Evolutionary conservation across 2,888 invertebrate species (phyloP).

Genomic region (Drosophila birchii): DNA sequence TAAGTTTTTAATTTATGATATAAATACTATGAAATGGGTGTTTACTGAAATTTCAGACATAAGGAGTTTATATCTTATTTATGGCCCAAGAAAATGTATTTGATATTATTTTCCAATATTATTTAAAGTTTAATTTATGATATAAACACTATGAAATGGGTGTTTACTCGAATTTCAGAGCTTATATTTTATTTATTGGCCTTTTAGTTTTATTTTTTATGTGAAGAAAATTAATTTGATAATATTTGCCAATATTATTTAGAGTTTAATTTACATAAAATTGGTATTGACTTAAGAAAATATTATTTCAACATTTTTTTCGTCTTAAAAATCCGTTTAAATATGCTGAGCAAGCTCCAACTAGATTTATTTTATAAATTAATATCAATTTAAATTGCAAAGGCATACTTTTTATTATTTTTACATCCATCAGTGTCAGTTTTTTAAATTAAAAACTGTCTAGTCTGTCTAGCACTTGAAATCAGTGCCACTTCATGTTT

Average conservation of each 20-base stretch:
- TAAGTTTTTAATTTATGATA: neutral
- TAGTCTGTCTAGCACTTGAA: neutral
- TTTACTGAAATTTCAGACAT: neutral
- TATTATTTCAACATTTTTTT: no score
- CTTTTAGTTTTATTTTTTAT: no score
- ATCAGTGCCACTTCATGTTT: conserved; percentile 26
- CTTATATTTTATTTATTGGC: no score
- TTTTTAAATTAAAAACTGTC: conserved; percentile 14
- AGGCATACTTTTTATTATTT: neutral
- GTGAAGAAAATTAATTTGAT: neutral
- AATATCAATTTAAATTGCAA: neutral
- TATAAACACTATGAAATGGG: neutral
- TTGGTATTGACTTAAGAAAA: neutral
- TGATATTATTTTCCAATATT: neutral
- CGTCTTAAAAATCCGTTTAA: no score
- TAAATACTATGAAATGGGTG: neutral
- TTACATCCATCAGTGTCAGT: conserved; percentile 3
- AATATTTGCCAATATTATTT: neutral
- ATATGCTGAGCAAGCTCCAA: no score
- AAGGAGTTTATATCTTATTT: neutral
- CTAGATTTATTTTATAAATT: neutral
- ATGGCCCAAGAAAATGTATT: neutral
- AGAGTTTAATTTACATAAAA: neutral
- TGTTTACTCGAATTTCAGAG: neutral
- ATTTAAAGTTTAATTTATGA: neutral